Evolutionary conservation across 2,797 vertebrate genomes (phyloP).

Genomic region (Phrynocephalus guinanensis): DNA sequence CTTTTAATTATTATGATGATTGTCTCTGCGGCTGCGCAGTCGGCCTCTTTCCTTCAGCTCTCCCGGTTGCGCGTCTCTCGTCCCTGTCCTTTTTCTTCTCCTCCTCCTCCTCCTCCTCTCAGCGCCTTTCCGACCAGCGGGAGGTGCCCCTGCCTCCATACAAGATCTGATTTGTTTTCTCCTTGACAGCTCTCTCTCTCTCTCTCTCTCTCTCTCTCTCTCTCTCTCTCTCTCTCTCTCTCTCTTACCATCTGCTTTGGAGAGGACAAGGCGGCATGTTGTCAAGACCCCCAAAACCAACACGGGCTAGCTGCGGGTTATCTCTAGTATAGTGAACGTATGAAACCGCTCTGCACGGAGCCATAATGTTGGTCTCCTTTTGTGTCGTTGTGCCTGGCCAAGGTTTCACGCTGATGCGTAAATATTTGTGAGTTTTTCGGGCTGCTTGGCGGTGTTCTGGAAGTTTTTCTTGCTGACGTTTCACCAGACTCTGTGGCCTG

Average conservation of each 20-base stretch:
- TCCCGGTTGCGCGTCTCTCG: not conserved
- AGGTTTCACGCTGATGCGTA: not conserved
- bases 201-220: not conserved
- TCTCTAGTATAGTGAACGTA: not conserved
- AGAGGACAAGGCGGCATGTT: not conserved
- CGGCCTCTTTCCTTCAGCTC: no score
- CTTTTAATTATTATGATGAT: no score
- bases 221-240: not conserved
- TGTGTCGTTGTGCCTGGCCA: not conserved
- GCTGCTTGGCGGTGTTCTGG: no score
- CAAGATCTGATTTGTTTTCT: not conserved
- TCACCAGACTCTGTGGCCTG: no score
- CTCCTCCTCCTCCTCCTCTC: not conserved
- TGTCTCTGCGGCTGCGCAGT: constrained; percentile 11
- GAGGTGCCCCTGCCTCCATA: not conserved
- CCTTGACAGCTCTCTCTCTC: not conserved
- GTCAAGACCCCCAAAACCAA: not conserved
- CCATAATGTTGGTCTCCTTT: not conserved
- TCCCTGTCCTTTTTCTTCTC: not conserved
- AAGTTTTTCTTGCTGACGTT: no score
- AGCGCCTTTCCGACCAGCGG: not conserved
- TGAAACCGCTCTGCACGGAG: not conserved
- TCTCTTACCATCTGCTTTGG: constrained; percentile 12
- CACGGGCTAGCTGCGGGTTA: not conserved
- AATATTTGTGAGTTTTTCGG: no score